Percentiles rank a stretch among this genome's conserved stretches.
Evolutionary conservation across 1,140 invertebrate genomes (phyloP).

Genomic region (Magallana gigas): DNA sequence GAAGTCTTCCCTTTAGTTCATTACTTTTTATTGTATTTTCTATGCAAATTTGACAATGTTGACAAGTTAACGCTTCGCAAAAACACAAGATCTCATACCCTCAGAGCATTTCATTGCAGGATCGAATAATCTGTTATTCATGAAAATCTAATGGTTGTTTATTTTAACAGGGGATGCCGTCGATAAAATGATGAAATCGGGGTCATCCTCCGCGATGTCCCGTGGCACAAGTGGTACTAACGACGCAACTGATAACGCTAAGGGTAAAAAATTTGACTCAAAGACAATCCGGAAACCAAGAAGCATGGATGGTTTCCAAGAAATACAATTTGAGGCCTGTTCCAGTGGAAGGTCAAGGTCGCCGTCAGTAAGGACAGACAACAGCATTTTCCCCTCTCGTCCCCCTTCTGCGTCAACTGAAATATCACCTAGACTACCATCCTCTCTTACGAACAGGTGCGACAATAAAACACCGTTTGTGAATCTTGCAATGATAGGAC

Average conservation of each 20-base stretch:
- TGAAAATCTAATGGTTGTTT: conserved; percentile 32
- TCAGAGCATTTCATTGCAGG: conserved; percentile 13
- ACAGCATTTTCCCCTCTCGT: not conserved
- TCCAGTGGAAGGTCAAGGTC: not conserved
- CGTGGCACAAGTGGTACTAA: not conserved
- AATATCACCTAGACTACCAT: not conserved
- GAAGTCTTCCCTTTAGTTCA: too few relatives aligned
- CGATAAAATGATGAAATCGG: conserved; percentile 28
- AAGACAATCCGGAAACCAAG: not conserved
- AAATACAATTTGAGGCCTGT: conserved; percentile 22
- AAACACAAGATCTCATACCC: conserved; percentile 2
- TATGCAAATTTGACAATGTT: not conserved
- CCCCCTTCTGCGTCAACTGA: not conserved
- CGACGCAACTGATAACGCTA: not conserved
- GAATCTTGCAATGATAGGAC: conserved; percentile 13
- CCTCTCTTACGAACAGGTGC: not conserved
- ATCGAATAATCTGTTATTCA: conserved; percentile 21
- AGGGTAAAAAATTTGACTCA: not conserved
- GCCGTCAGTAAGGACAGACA: not conserved
- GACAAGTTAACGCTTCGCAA: conserved; percentile 18
- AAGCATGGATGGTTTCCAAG: not conserved
- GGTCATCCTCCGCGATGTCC: not conserved
- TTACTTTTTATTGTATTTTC: too few relatives aligned
- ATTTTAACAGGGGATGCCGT: not conserved
- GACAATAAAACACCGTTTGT: conserved; percentile 8